A percentile compares a stretch with the other conserved stretches of the same genome.
Evolutionary conservation across 2,888 invertebrate species (phyloP).

Genomic region (Punctoribates punctum): DNA sequence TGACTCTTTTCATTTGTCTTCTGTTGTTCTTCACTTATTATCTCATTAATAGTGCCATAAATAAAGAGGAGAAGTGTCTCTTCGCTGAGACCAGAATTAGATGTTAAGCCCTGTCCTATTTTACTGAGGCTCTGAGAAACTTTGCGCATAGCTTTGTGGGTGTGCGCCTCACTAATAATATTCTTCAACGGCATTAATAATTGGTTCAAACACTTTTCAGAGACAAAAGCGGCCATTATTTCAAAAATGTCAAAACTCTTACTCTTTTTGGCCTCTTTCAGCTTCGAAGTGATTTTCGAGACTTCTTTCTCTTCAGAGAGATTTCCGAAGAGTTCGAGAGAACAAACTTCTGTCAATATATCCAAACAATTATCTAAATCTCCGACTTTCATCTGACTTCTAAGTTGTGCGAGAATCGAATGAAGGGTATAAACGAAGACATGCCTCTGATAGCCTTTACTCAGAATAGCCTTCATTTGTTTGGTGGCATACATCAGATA

Average conservation of each 20-base stretch:
- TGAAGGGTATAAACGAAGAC: constrained; percentile 86
- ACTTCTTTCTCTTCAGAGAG: constrained; percentile 89
- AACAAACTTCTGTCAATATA: constrained; percentile 66
- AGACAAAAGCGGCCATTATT: constrained; percentile 73
- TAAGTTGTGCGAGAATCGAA: constrained; percentile 70
- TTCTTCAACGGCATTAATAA: constrained; percentile 77
- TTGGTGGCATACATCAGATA: constrained; percentile 73
- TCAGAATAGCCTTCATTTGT: constrained; percentile 74
- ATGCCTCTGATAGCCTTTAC: constrained; percentile 87
- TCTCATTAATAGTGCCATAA: constrained; percentile 74
- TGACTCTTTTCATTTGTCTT: neutral
- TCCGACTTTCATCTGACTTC: constrained; percentile 65
- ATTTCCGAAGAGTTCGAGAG: constrained; percentile 74
- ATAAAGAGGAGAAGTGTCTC: constrained; percentile 74
- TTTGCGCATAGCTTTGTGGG: constrained; percentile 73
- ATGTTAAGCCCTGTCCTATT: constrained; percentile 73
- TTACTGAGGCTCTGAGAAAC: constrained; percentile 74
- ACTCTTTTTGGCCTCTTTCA: constrained; percentile 60
- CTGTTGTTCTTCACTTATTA: constrained; percentile 66
- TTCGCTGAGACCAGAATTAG: constrained; percentile 70
- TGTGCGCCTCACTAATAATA: constrained; percentile 67
- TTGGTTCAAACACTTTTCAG: constrained; percentile 69
- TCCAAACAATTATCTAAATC: constrained; percentile 75
- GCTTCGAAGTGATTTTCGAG: constrained; percentile 70
- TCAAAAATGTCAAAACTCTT: constrained; percentile 82